These are phyloP conservation scores for Drosophila prolongata DNA, from an alignment of 2,888 invertebrate species.

Conservation along the genomic window DNA sequence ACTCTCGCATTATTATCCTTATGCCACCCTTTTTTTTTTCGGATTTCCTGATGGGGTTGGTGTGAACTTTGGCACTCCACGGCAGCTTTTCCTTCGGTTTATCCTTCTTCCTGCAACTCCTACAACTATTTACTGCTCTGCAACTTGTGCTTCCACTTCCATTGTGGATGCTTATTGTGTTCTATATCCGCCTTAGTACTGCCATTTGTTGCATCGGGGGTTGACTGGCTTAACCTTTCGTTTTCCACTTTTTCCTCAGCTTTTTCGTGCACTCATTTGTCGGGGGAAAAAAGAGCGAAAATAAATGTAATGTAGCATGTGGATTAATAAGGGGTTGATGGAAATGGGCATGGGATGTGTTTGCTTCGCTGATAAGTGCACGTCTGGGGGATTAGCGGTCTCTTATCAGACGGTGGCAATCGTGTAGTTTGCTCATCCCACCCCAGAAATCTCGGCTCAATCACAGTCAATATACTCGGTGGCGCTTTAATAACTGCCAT, in stretches of 20 bases:
- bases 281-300: constrained; percentile 7
- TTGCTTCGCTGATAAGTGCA: constrained; percentile 68
- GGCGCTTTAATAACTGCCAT: constrained; percentile 13
- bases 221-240: constrained; percentile 25
- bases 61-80: constrained; percentile 83
- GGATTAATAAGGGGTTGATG: background rate
- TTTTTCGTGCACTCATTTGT: constrained; percentile 36
- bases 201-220: constrained; percentile 42
- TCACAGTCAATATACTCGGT: constrained; percentile 39
- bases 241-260: background rate
- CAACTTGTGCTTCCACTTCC: constrained; percentile 42
- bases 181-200: constrained; percentile 16
- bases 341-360: constrained; percentile 28
- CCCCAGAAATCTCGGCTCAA: constrained; percentile 23
- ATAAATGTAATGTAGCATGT: constrained; percentile 2
- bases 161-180: constrained; percentile 37
- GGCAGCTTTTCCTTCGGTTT: constrained; percentile 57
- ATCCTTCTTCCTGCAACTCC: constrained; percentile 43
- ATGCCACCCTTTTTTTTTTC: constrained; percentile 33
- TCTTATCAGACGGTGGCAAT: constrained; percentile 36
- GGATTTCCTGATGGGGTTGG: constrained; percentile 62
- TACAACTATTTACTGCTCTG: constrained; percentile 54
- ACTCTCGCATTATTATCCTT: constrained; percentile 61
- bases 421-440: background rate
- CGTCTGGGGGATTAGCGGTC: constrained; percentile 53